Conservation (phyloP, 2,113 vertebrate species). For the Phyllostomus discolor region DNA sequence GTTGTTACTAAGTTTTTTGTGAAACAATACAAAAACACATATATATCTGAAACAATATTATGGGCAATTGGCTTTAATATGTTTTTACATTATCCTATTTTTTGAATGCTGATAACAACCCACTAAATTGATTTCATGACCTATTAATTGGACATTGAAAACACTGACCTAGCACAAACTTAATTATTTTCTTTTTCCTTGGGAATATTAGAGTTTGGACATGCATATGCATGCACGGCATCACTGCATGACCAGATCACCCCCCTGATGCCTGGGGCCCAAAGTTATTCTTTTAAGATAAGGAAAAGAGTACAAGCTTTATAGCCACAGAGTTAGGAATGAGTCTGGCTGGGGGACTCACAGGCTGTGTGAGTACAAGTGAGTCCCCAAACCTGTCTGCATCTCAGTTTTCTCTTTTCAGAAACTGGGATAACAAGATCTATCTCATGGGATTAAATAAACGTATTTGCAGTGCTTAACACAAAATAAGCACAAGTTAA, state of each 20-base stretch:
- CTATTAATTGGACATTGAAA: conserved; percentile 44
- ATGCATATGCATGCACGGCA: conserved; percentile 9
- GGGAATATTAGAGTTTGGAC: background rate
- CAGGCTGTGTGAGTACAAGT: background rate
- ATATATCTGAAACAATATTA: background rate
- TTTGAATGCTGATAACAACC: conserved; percentile 37
- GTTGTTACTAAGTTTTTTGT: background rate
- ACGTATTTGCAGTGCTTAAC: background rate
- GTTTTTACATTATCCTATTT: conserved; percentile 33
- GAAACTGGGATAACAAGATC: background rate
- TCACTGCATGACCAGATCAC: background rate
- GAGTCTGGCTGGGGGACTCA: background rate
- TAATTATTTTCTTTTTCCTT: conserved; percentile 50
- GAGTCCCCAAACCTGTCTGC: background rate
- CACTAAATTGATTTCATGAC: conserved; percentile 46
- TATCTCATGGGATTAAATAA: background rate
- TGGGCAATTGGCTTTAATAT: background rate
- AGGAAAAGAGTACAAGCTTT: background rate
- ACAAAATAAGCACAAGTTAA: background rate
- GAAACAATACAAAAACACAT: background rate
- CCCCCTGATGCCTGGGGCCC: background rate
- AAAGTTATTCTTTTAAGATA: background rate
- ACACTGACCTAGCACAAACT: conserved; percentile 18
- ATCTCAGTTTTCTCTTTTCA: background rate
- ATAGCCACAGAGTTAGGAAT: background rate